Evolutionary conservation across 1,140 invertebrate genomes (phyloP).

Genomic region (Calephelis virginiensis): DNA sequence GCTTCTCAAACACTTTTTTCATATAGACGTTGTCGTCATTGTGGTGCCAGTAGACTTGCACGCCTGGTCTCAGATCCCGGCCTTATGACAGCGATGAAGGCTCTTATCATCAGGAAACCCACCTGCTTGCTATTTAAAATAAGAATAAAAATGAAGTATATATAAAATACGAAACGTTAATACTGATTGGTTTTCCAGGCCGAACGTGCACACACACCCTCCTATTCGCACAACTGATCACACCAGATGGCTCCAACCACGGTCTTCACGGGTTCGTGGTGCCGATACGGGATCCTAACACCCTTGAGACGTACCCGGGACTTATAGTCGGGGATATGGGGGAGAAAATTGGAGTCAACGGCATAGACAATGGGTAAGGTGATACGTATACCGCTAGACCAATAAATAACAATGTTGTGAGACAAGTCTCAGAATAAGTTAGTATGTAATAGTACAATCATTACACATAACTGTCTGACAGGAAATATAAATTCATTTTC

Average conservation of each 20-base stretch:
- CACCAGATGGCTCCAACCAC: conserved; percentile 87
- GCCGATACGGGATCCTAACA: conserved; percentile 86
- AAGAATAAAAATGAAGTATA: too few species aligned
- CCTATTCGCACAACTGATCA: conserved; percentile 92
- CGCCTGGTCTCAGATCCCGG: too few species aligned
- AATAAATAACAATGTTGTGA: too few species aligned
- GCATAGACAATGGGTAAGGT: conserved; percentile 88
- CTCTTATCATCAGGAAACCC: background rate
- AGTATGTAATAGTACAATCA: too few species aligned
- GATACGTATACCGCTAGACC: too few species aligned
- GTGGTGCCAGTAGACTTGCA: too few species aligned
- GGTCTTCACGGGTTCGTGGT: conserved; percentile 91
- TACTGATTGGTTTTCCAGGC: conserved; percentile 72
- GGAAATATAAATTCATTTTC: too few species aligned
- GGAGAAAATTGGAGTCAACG: conserved; percentile 90
- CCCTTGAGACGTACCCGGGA: conserved; percentile 85
- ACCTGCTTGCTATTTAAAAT: conserved; percentile 15
- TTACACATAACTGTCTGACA: too few species aligned
- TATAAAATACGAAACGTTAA: too few species aligned
- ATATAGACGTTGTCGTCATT: background rate
- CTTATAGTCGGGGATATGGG: conserved; percentile 91
- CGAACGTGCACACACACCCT: conserved; percentile 92
- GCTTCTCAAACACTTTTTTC: background rate
- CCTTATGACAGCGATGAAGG: too few species aligned
- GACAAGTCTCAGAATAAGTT: too few species aligned